These are phyloP conservation scores for Halisarca cf. caerulea DNA, from an alignment of 37 sponge, comb jelly and placozoan genomes.

Conservation along the genomic window DNA sequence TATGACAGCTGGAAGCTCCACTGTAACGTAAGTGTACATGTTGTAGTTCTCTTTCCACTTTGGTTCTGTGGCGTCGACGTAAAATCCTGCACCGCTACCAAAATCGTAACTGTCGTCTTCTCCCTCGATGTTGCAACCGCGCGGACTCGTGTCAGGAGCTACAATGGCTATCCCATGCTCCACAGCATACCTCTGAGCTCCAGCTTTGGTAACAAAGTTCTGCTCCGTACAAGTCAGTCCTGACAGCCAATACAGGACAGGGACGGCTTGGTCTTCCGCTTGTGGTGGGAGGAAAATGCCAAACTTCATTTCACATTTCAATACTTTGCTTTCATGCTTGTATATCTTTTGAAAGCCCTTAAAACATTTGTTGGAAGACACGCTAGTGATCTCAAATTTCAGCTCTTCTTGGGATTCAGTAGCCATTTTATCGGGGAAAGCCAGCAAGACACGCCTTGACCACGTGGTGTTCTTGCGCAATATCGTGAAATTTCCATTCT, in stretches of 20 bases:
- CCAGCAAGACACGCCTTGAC: constrained; percentile 1
- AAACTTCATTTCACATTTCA: constrained; percentile 93
- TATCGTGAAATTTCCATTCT: neutral
- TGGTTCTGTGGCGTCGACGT: constrained; percentile 92
- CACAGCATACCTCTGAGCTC: constrained; percentile 85
- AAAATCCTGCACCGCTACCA: constrained; percentile 97
- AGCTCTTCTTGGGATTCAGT: neutral
- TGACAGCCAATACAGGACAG: constrained; percentile 94
- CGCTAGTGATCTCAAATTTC: constrained; percentile 42
- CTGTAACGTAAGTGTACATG: constrained; percentile 95
- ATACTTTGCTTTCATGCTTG: constrained; percentile 73
- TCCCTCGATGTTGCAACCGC: constrained; percentile 95
- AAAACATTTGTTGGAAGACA: constrained; percentile 69
- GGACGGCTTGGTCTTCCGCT: constrained; percentile 73
- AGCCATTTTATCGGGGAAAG: constrained; percentile 65
- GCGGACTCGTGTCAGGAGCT: constrained; percentile 94
- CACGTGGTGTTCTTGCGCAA: neutral
- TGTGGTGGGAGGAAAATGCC: constrained; percentile 87
- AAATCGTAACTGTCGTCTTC: constrained; percentile 95
- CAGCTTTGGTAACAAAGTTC: constrained; percentile 88
- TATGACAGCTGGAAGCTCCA: constrained; percentile 87
- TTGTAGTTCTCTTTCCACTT: constrained; percentile 98
- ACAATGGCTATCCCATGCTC: constrained; percentile 85
- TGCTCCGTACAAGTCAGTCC: constrained; percentile 98
- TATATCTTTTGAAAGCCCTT: constrained; percentile 87